These are phyloP conservation scores for Ataeniobius toweri DNA, from an alignment of 2,797 vertebrate species.

Conservation along the genomic window DNA sequence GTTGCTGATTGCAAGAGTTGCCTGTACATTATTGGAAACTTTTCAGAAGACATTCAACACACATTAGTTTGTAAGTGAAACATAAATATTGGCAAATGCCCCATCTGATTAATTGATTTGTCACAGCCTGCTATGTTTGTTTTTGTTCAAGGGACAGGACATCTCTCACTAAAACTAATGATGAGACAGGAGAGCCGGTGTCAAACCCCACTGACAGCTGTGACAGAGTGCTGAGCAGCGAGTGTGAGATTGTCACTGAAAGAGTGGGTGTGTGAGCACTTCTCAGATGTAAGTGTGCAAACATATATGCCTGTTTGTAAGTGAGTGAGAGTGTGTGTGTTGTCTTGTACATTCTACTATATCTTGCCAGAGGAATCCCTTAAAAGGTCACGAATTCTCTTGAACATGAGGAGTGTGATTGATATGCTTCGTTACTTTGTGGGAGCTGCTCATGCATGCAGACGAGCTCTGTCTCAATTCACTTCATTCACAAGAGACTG, in stretches of 20 bases:
- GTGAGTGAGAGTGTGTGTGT: background rate
- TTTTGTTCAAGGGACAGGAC: constrained; percentile 71
- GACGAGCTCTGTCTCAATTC: constrained; percentile 69
- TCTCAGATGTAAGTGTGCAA: constrained; percentile 23
- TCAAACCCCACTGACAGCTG: constrained; percentile 61
- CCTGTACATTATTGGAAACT: constrained; percentile 71
- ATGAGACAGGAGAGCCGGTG: constrained; percentile 63
- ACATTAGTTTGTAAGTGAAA: constrained; percentile 78
- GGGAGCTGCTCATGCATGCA: constrained; percentile 70
- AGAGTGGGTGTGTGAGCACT: constrained; percentile 16
- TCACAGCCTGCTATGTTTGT: constrained; percentile 75
- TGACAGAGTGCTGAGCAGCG: constrained; percentile 56
- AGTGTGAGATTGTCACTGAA: constrained; percentile 42
- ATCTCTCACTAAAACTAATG: constrained; percentile 77
- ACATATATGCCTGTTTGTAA: constrained; percentile 20
- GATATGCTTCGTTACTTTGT: constrained; percentile 74
- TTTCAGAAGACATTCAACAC: constrained; percentile 72
- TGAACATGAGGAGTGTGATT: constrained; percentile 61
- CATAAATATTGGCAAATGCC: constrained; percentile 77
- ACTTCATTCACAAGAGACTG: constrained; percentile 70
- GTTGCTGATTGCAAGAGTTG: constrained; percentile 63
- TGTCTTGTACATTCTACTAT: constrained; percentile 32
- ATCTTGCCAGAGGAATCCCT: constrained; percentile 50
- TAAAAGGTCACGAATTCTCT: constrained; percentile 64
- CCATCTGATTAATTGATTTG: constrained; percentile 73